phyloP scores from a whole-genome alignment of 2,113 vertebrate species.

The Haplochromis burtoni region DNA sequence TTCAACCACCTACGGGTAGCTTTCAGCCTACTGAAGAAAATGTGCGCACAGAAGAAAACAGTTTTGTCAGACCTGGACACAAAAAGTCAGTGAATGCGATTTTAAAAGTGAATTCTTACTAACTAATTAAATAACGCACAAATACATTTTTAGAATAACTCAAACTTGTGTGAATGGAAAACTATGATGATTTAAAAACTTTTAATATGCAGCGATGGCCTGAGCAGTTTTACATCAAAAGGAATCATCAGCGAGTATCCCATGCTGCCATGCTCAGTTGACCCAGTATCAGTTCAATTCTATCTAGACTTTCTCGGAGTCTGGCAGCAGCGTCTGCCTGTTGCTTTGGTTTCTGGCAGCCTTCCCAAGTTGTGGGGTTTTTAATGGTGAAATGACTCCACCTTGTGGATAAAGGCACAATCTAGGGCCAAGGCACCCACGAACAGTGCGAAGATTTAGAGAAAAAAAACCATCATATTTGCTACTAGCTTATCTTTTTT shows the following conservation, averaged over 20 bases:
- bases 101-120: neutral
- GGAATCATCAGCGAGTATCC: neutral
- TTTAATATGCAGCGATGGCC: neutral
- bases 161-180: neutral
- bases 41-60: neutral
- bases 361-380: accelerated
- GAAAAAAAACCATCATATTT: accelerated
- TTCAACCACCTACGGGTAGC: neutral
- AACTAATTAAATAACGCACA: neutral
- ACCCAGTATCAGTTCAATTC: neutral
- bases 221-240: neutral
- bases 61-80: neutral
- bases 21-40: neutral
- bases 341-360: neutral
- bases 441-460: neutral
- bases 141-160: accelerated
- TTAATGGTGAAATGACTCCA: conserved; percentile 15
- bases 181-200: neutral
- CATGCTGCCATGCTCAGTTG: neutral
- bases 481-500: neutral
- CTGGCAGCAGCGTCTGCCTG: neutral
- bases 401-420: neutral
- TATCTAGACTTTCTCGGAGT: neutral
- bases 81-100: neutral
- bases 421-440: accelerated